phyloP scores from a whole-genome alignment of 2,113 vertebrate species.

The Coracopsis vasa region DNA sequence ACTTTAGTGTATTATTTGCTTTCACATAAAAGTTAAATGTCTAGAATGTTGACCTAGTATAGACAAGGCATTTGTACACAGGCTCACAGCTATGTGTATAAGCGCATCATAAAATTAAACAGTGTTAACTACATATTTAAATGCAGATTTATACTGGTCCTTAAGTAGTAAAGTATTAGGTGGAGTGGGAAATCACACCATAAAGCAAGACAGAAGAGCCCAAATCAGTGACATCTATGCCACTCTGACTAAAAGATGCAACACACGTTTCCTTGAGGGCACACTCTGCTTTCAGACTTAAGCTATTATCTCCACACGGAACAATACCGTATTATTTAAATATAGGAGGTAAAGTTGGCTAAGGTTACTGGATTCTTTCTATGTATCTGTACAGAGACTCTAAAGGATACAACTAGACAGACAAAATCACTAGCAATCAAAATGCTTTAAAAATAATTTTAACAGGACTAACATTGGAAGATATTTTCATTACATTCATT shows the following conservation, averaged over 20 bases:
- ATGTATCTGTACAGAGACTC: not conserved
- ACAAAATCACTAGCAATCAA: not conserved
- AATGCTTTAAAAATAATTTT: not conserved
- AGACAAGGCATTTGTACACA: not conserved
- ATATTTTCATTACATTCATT: not conserved
- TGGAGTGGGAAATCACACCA: not conserved
- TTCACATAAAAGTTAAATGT: not conserved
- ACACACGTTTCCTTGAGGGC: not conserved
- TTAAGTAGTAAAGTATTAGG: not conserved
- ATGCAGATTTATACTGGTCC: not conserved
- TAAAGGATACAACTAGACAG: not conserved
- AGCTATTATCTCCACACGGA: not conserved
- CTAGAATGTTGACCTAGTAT: not conserved
- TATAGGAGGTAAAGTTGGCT: not conserved
- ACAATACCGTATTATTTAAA: not conserved
- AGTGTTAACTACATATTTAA: not conserved
- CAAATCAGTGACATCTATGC: not conserved
- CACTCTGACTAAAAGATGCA: not conserved
- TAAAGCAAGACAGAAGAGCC: not conserved
- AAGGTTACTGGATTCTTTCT: not conserved
- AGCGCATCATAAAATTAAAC: not conserved
- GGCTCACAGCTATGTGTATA: not conserved
- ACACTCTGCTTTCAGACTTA: not conserved
- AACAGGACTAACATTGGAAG: not conserved
- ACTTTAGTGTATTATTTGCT: not conserved